Conservation (phyloP, 2,797 vertebrate genomes). For the Galaxias olidus region DNA sequence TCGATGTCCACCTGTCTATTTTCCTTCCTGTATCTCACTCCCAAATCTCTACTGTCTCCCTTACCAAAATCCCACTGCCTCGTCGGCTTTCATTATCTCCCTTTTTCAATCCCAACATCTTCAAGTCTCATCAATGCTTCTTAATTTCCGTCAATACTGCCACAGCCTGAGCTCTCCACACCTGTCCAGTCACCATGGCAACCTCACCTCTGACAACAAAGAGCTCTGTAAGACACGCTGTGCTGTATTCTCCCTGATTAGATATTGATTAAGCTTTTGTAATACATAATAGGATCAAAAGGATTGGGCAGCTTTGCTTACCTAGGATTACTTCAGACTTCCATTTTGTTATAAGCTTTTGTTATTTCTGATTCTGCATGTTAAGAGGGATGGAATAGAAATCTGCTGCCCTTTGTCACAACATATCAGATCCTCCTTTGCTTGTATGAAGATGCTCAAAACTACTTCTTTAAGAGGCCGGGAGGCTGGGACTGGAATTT, state of each 20-base stretch:
- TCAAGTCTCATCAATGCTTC: slow-evolving; percentile 76
- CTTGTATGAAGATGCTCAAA: slow-evolving; percentile 33
- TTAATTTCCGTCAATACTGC: slow-evolving; percentile 77
- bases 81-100: slow-evolving; percentile 70
- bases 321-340: slow-evolving; percentile 66
- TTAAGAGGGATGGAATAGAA: slow-evolving; percentile 60
- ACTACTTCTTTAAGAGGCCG: slow-evolving; percentile 13
- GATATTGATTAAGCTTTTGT: slow-evolving; percentile 86
- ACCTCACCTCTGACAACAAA: slow-evolving; percentile 79
- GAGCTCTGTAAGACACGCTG: slow-evolving; percentile 74
- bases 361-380: slow-evolving; percentile 73
- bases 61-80: slow-evolving; percentile 42
- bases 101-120: slow-evolving; percentile 69
- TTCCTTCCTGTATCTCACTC: slow-evolving; percentile 39
- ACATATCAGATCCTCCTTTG: slow-evolving; percentile 38
- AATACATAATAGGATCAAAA: slow-evolving; percentile 82
- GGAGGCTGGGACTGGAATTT: not conserved
- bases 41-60: slow-evolving; percentile 46
- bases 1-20: slow-evolving; percentile 43
- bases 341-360: slow-evolving; percentile 75
- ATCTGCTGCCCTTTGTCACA: slow-evolving; percentile 53
- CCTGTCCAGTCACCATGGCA: slow-evolving; percentile 77
- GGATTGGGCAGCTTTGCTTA: slow-evolving; percentile 72
- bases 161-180: slow-evolving; percentile 70
- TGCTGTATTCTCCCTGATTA: slow-evolving; percentile 80